Base-by-base conservation (phyloP, 2,113 vertebrate species). In the Struthidea cinerea region DNA sequence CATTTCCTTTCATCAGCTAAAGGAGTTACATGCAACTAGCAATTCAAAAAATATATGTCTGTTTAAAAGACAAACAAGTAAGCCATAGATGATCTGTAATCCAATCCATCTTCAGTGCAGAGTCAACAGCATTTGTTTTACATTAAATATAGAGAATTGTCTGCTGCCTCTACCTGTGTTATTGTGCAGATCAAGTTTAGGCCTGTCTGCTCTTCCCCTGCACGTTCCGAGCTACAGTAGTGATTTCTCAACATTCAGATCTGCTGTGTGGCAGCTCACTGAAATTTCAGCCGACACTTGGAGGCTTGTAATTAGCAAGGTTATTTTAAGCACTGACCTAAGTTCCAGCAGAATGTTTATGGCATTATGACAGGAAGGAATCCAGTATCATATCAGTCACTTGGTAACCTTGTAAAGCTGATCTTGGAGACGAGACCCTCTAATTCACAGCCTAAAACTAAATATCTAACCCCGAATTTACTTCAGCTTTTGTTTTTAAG, bases 301-400 rank as follows among this genome's bases (percentile, higher is more conserved):
- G 80, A 97, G 88, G 89, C 97, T 98, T 97, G 97, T 95, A 98
- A 98, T 97, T 97, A 97, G 97, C 95, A 94, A 95, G 91, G 98
- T 97, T 99, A 98, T 98, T 99, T 99, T 98, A 94, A 97, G 98
- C 96, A 24, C 95, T 98, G 98, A 98, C 97, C 98, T 98, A 98
- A 97, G 97, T 97, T 96, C 96, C 96, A 96, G 91, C 91, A 97
- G 98, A 98, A 98, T 98, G 97, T 94, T 96, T 96, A 94, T 96
- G 96, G 96, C 97, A 87, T 81, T 96, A 88, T 93, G 93, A 97
- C 95, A 94, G 96, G 95, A 96, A 96, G 81, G 96, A 96, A 90
- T 97, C 97, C 74, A 81, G 93, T 96, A 89, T 95, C 88, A 32
- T 68, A 93, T 94, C 41, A 7, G 97, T 97, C 97, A 94, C 95